These are phyloP conservation scores for Cyprinodon tularosa DNA, from an alignment of 2,113 vertebrate genomes.

Conservation along the genomic window DNA sequence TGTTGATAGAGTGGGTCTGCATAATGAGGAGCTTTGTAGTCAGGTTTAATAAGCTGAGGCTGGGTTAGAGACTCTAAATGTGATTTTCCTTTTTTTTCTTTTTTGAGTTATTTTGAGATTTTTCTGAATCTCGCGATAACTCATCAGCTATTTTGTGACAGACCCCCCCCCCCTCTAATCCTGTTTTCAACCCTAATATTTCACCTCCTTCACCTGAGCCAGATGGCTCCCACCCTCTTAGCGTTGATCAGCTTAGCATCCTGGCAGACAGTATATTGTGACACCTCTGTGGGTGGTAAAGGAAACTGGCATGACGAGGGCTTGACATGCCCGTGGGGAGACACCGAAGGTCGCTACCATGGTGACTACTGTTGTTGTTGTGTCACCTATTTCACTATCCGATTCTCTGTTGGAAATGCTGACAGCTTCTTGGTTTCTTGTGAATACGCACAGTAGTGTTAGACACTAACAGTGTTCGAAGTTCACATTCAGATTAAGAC, in stretches of 20 bases:
- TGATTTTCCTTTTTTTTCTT: constrained; percentile 29
- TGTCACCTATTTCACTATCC: constrained; percentile 40
- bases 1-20: constrained; percentile 58
- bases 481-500: neutral
- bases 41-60: constrained; percentile 56
- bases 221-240: constrained; percentile 56
- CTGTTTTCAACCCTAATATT: constrained; percentile 8
- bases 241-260: constrained; percentile 45
- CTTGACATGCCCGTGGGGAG: constrained; percentile 64
- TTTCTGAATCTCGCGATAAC: constrained; percentile 1
- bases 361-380: constrained; percentile 48
- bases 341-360: constrained; percentile 64
- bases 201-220: constrained; percentile 45
- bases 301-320: constrained; percentile 63
- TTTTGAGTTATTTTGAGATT: constrained; percentile 1
- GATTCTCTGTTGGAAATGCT: constrained; percentile 21
- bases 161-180: neutral
- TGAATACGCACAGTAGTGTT: constrained; percentile 7
- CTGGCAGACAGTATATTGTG: constrained; percentile 52
- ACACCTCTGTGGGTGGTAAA: constrained; percentile 72
- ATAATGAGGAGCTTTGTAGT: constrained; percentile 60
- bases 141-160: neutral
- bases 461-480: neutral
- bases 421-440: constrained; percentile 24
- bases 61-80: constrained; percentile 24